A percentile compares a stretch with the other conserved stretches of the same genome.
phyloP scores from a whole-genome alignment of 2,888 invertebrate species.

The Lypha dubia region DNA sequence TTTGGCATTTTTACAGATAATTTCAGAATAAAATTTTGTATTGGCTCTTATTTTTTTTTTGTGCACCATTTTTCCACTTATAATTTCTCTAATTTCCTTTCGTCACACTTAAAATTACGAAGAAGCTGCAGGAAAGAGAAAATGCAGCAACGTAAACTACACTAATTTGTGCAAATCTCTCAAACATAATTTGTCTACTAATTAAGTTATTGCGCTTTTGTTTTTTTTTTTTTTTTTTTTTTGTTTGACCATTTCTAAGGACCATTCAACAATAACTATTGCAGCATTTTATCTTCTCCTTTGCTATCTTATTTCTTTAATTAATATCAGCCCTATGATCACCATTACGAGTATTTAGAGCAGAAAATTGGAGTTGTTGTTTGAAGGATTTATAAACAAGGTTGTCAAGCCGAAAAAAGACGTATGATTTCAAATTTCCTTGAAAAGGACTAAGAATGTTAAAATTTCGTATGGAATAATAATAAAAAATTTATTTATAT shows the following conservation, averaged over 20 bases:
- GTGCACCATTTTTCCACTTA: background rate
- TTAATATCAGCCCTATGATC: background rate
- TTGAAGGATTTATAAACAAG: background rate
- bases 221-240: constrained; percentile 30
- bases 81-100: constrained; percentile 37
- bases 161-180: constrained; percentile 56
- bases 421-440: too few relatives aligned
- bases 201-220: constrained; percentile 55
- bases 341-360: background rate
- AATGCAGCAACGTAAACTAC: constrained; percentile 29
- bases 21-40: background rate
- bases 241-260: background rate
- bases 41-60: background rate
- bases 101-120: background rate
- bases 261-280: background rate
- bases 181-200: constrained; percentile 50
- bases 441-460: too few relatives aligned
- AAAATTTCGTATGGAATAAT: too few relatives aligned
- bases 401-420: too few relatives aligned
- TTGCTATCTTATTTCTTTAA: background rate
- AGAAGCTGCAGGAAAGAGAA: background rate
- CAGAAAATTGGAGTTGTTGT: background rate
- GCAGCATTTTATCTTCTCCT: background rate
- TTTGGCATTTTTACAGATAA: background rate
- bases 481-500: too few relatives aligned